Evolutionary conservation across 2,888 invertebrate species (phyloP), one percentile per base, ranked within the genome.

Genomic region (Hydraecia micacea): DNA sequence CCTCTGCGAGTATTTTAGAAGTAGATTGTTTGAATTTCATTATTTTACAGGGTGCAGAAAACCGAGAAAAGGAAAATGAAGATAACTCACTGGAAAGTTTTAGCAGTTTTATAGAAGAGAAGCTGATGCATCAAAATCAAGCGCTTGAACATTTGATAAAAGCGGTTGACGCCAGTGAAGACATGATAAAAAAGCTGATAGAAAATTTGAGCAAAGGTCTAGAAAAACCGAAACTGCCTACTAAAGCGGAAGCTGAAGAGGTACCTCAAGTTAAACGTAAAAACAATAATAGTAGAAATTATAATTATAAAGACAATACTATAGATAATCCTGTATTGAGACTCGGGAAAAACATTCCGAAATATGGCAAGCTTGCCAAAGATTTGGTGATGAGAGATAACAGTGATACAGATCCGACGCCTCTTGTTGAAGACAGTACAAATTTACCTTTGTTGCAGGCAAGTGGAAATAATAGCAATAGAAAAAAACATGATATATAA

Each of bases 71-170:
- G 8, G 66, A 86, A 8, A 85, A 79, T 21, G 70, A 80, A 7
- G 84, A 85, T 9, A 73, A 55, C 73, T 74, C 79, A 25, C 68
- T 68, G 81, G 84, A 82, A 73, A 87, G 71, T 52, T 90, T 92
- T 39, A 85, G 79, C 46, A 85, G 91, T 13, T 94, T 93, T 77
- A 84, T 95, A 28, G 93, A 94, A 85, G 92, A 95, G 9, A 94
- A 93, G 77, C 81, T 95, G 58, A 88, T 92, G 63, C 90, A 95
- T 75, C 95, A 96, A 52, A 91, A 91, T 21, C 93, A 94, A 90
- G 93, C 93, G 0, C 88, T 96, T 75, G 94, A 95, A 70, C 89
- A 92, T 73, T 83, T 96, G 32, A 75, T 94, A 6, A 90, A 89
- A 83, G 76, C 90, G 32, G 88, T 91, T 2, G 87, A 93, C 79